A percentile compares a stretch with the other conserved stretches of the same genome.
Conservation (phyloP, 2,888 invertebrate genomes). For the Drosophila anomelani region DNA sequence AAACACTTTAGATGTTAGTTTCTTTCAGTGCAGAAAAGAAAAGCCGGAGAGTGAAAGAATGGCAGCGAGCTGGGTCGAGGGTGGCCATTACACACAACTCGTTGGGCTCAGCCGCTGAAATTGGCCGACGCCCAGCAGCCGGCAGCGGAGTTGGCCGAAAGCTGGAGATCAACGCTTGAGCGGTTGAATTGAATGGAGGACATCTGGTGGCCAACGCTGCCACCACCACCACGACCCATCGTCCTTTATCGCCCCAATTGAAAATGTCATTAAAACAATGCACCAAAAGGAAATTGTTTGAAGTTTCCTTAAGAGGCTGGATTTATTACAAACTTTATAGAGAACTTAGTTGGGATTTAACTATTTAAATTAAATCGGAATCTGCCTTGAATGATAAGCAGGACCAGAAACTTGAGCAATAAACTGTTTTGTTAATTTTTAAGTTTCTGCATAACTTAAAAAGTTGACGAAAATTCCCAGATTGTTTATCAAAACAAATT, state of each 20-base stretch:
- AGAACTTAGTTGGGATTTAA: constrained; percentile 5
- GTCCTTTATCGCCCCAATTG: constrained; percentile 51
- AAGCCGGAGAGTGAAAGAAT: not conserved
- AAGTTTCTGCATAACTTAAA: constrained; percentile 23
- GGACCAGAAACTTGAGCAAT: constrained; percentile 11
- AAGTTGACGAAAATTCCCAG: constrained; percentile 9
- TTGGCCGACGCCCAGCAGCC: constrained; percentile 23
- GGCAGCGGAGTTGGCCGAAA: constrained; percentile 41
- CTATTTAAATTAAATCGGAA: constrained; percentile 21
- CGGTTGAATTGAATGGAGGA: constrained; percentile 40
- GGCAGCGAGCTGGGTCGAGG: not conserved
- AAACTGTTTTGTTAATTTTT: constrained; percentile 13
- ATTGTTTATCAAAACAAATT: constrained; percentile 7
- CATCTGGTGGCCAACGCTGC: constrained; percentile 25
- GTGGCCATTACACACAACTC: constrained; percentile 39
- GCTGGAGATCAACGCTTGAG: constrained; percentile 39
- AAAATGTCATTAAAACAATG: constrained; percentile 64
- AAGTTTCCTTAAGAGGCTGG: constrained; percentile 18
- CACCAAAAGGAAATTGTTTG: constrained; percentile 32
- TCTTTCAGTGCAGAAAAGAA: not conserved
- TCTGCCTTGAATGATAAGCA: constrained; percentile 20
- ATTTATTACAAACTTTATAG: constrained; percentile 8
- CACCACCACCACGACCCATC: constrained; percentile 5
- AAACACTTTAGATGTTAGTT: not conserved
- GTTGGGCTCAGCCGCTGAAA: constrained; percentile 34